Conservation (phyloP, 2,797 vertebrate genomes). For the Sphenopsis melanotis region DNA sequence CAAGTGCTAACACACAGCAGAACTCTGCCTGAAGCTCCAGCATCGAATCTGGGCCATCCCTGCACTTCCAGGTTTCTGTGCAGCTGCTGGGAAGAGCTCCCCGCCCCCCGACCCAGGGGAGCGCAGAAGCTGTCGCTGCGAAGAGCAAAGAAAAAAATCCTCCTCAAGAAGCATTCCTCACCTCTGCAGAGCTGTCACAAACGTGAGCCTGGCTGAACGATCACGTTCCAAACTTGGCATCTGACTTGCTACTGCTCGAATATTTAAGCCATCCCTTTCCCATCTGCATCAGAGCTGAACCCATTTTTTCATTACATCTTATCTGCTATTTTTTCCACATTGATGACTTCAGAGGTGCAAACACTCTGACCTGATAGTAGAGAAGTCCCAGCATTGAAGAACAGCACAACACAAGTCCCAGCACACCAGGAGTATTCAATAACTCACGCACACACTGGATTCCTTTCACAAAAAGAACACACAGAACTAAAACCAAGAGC, state of each 20-base stretch:
- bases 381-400: neutral
- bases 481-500: neutral
- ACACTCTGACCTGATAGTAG: neutral
- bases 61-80: neutral
- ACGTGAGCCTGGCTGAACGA: neutral
- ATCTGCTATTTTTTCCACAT: neutral
- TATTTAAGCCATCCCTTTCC: neutral
- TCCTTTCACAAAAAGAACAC: neutral
- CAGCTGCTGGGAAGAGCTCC: constrained; percentile 1
- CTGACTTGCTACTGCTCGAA: neutral
- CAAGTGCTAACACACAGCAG: neutral
- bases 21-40: neutral
- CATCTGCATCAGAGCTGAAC: neutral
- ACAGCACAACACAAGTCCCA: neutral
- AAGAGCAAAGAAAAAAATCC: neutral
- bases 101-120: neutral
- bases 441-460: neutral
- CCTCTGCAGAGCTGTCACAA: constrained; percentile 1
- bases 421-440: neutral
- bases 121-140: neutral
- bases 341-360: neutral
- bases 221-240: neutral
- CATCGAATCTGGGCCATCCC: neutral
- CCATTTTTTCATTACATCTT: neutral
- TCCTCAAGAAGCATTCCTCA: neutral